Evolutionary conservation across 2,113 vertebrate species (phyloP).

Genomic region (Corythaixoides concolor): DNA sequence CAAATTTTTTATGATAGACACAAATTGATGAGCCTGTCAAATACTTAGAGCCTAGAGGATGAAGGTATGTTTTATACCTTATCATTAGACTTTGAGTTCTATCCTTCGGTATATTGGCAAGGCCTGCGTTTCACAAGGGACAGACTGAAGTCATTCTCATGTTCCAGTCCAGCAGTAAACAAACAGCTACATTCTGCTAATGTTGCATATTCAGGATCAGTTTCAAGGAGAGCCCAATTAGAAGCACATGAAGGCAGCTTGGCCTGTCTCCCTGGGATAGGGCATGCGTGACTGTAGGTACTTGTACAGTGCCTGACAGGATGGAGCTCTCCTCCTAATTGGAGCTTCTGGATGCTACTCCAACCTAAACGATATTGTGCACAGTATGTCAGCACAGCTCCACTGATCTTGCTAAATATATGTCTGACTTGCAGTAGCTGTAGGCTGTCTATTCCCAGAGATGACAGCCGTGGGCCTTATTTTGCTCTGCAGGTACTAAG

Average conservation of each 20-base stretch:
- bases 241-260: background rate
- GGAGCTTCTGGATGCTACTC: background rate
- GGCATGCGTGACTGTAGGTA: background rate
- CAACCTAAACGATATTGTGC: background rate
- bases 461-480: background rate
- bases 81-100: background rate
- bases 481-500: background rate
- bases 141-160: background rate
- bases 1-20: background rate
- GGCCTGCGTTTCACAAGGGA: background rate
- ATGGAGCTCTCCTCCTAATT: background rate
- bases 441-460: background rate
- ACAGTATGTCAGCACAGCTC: background rate
- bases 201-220: background rate
- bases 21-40: background rate
- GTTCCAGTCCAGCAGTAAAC: slow-evolving; percentile 7
- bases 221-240: slow-evolving; percentile 18
- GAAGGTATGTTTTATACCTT: background rate
- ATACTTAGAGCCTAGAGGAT: background rate
- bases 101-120: background rate
- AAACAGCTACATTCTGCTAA: background rate
- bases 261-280: background rate
- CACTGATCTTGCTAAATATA: background rate
- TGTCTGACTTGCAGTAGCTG: background rate
- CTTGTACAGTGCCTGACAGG: background rate